Evolutionary conservation across 2,888 invertebrate genomes (phyloP), one percentile per base, ranked within the genome.

Genomic region (Pemphredon lugubris): DNA sequence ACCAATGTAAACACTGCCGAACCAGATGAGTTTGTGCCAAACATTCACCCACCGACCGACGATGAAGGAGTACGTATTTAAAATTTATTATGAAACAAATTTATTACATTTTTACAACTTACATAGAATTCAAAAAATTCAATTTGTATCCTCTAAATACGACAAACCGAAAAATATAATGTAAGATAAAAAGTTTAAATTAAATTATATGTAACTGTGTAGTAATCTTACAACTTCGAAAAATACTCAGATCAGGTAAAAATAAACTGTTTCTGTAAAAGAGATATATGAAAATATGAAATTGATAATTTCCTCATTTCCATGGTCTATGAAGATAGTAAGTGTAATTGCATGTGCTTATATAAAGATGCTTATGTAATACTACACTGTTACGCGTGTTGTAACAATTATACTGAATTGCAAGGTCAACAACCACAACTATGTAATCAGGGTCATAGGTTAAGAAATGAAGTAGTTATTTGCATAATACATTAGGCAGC

Each of bases 41-140:
- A 84, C 63, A 61, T 88, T 70, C 87, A 88, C 77, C 86, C 87
- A 68, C 84, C 86, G 11, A 86, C 87, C 21, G 89, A 88, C 63
- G 89, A 89, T 44, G 89, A 89, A 78, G 84, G 84, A 80, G 89
- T 89, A 83, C 30, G 86, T 83, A 64, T 13, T 2, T 34, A 7
- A n/a, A 39, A 2, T 7, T 37, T 18, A 1, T n/a, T 34, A 11
- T 34, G 2, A 34, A 30, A 34, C 34, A 34, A 34, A 26, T n/a
- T 20, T 7, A 23, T 34, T 18, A 23, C 13, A 20, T 51, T n/a
- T 21, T 39, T 13, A n/a, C 6, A 26, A 26, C n/a, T n/a, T n/a
- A n/a, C n/a, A n/a, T n/a, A n/a, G n/a, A 26, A 26, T 26, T 26
- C 7, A 26, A 26, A 26, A 3, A 26, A n/a, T n/a, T n/a, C n/a